Percentiles rank a stretch among this genome's conserved stretches.
These are phyloP conservation scores for Acanthoscelides obtectus DNA, from an alignment of 2,888 invertebrate genomes.

Conservation along the genomic window DNA sequence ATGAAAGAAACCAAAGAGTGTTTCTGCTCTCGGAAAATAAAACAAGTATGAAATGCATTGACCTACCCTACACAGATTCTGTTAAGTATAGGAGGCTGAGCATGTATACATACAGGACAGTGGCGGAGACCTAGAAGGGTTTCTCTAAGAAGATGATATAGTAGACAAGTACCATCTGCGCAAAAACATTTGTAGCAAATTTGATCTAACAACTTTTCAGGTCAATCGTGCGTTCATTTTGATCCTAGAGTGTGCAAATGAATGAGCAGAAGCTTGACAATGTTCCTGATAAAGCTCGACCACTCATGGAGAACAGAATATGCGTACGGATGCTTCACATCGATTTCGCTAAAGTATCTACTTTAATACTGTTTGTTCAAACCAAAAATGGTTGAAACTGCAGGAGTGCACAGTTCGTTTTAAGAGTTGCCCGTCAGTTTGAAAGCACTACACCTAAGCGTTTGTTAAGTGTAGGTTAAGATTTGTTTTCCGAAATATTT, in stretches of 20 bases:
- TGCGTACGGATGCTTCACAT: too few species aligned
- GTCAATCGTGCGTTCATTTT: background rate
- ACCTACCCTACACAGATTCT: constrained; percentile 51
- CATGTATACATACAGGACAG: constrained; percentile 44
- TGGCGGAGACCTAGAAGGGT: constrained; percentile 29
- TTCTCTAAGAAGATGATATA: background rate
- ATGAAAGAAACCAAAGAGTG: constrained; percentile 46
- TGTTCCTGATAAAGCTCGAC: too few species aligned
- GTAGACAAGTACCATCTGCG: background rate
- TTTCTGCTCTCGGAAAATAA: constrained; percentile 42
- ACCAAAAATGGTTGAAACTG: too few species aligned
- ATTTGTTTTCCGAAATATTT: too few species aligned
- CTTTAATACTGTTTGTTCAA: too few species aligned
- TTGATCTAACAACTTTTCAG: background rate
- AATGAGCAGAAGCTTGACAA: too few species aligned
- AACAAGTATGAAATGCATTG: constrained; percentile 50
- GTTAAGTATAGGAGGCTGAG: constrained; percentile 48
- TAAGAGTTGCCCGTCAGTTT: too few species aligned
- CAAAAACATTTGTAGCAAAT: background rate
- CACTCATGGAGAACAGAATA: too few species aligned
- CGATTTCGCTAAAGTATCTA: too few species aligned
- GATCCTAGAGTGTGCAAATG: background rate
- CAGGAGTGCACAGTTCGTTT: too few species aligned
- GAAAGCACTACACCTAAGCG: too few species aligned
- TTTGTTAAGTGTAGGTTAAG: too few species aligned